Evolutionary conservation across 2,113 vertebrate species (phyloP).

Genomic region (Mellivora capensis): DNA sequence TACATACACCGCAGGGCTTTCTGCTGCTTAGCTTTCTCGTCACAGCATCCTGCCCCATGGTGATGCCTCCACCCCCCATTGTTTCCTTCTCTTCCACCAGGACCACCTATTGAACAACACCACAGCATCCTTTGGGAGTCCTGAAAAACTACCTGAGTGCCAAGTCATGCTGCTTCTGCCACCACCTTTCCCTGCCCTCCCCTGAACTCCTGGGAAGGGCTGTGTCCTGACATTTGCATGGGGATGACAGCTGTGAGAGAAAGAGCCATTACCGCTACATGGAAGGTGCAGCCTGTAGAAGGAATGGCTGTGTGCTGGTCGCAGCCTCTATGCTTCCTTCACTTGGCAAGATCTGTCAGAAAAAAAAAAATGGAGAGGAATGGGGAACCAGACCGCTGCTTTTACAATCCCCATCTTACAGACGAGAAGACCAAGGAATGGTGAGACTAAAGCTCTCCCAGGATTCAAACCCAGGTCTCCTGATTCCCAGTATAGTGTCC

Average conservation of each 20-base stretch:
- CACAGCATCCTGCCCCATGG: rapidly evolving
- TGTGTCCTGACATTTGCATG: neutral
- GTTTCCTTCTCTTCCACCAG: neutral
- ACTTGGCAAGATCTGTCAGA: neutral
- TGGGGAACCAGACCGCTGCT: neutral
- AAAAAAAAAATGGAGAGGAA: neutral
- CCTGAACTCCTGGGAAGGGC: neutral
- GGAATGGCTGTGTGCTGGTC: neutral
- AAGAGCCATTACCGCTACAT: neutral
- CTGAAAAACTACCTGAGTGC: neutral
- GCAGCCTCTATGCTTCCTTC: neutral
- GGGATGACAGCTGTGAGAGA: neutral
- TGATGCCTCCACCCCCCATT: rapidly evolving
- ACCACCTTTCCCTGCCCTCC: neutral
- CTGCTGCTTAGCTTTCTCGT: neutral
- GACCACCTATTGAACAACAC: neutral
- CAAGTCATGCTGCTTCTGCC: neutral
- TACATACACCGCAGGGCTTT: neutral
- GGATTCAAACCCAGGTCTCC: neutral
- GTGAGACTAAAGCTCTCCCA: neutral
- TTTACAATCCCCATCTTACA: neutral
- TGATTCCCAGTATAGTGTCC: neutral
- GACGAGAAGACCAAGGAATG: neutral
- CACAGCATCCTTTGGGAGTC: neutral
- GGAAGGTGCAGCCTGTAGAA: neutral